Conservation (phyloP, 2,113 vertebrate species). For the Anhinga rufa region DNA sequence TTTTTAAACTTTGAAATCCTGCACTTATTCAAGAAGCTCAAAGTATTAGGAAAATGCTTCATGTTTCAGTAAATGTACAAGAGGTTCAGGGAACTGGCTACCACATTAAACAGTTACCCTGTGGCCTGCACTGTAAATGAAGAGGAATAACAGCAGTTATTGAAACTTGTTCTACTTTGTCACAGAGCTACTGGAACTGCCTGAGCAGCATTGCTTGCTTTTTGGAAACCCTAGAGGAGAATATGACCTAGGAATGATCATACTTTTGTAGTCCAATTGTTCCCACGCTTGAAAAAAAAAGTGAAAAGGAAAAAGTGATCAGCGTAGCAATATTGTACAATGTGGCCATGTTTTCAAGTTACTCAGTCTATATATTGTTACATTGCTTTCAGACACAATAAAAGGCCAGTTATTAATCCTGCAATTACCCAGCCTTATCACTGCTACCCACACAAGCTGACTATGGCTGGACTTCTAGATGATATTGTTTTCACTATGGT, state of each 20-base stretch:
- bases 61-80: constrained; percentile 6
- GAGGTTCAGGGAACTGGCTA: background rate
- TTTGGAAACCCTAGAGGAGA: constrained; percentile 56
- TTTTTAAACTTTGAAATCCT: background rate
- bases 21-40: background rate
- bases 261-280: constrained; percentile 1
- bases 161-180: constrained; percentile 43
- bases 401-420: constrained; percentile 68
- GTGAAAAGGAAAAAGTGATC: background rate
- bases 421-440: constrained; percentile 70
- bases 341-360: constrained; percentile 54
- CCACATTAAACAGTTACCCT: constrained; percentile 14
- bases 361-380: constrained; percentile 33
- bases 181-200: constrained; percentile 9
- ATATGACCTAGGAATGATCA: constrained; percentile 53
- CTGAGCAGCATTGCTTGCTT: constrained; percentile 35
- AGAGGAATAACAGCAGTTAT: constrained; percentile 3
- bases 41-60: background rate
- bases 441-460: constrained; percentile 54
- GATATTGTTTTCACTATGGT: constrained; percentile 62
- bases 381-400: constrained; percentile 60
- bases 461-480: constrained; percentile 14
- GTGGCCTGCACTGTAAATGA: background rate
- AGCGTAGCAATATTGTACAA: constrained; percentile 28
- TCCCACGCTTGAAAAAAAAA: background rate